Conservation (phyloP, 2,888 invertebrate species). For the Xiphydria camelus region DNA sequence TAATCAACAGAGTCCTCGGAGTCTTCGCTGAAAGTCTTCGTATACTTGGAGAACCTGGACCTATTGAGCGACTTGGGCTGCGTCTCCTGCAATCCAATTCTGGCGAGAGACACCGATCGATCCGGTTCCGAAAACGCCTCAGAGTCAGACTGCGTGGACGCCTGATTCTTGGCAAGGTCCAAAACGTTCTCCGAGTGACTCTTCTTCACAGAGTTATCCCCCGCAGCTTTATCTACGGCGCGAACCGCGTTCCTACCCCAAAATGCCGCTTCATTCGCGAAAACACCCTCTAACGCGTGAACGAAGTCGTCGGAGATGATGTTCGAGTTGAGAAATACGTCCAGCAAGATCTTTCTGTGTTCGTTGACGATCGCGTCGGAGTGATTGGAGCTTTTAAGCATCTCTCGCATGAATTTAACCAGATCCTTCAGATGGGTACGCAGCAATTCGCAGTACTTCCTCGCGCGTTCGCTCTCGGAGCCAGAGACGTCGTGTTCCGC, state of each 20-base stretch:
- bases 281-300: conserved; percentile 35
- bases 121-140: conserved; percentile 90
- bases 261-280: conserved; percentile 23
- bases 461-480: conserved; percentile 31
- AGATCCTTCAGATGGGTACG: conserved; percentile 47
- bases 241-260: too few species aligned
- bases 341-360: conserved; percentile 43
- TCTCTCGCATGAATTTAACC: conserved; percentile 50
- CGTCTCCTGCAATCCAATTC: conserved; percentile 69
- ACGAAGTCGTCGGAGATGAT: conserved; percentile 48
- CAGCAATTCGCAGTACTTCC: conserved; percentile 46
- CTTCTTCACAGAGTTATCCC: conserved; percentile 29
- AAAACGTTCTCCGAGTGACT: conserved; percentile 38
- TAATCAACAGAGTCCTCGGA: conserved; percentile 53
- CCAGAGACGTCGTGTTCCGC: conserved; percentile 32
- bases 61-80: conserved; percentile 33
- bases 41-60: conserved; percentile 38
- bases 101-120: conserved; percentile 75
- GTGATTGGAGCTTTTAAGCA: conserved; percentile 37
- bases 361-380: conserved; percentile 32
- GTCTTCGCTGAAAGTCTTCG: conserved; percentile 47
- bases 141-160: conserved; percentile 66
- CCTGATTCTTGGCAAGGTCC: conserved; percentile 26
- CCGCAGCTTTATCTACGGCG: conserved; percentile 6
- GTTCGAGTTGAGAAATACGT: conserved; percentile 46